Evolutionary conservation across 2,888 invertebrate species (phyloP).

Genomic region (Xanthorhoe spadicearia): DNA sequence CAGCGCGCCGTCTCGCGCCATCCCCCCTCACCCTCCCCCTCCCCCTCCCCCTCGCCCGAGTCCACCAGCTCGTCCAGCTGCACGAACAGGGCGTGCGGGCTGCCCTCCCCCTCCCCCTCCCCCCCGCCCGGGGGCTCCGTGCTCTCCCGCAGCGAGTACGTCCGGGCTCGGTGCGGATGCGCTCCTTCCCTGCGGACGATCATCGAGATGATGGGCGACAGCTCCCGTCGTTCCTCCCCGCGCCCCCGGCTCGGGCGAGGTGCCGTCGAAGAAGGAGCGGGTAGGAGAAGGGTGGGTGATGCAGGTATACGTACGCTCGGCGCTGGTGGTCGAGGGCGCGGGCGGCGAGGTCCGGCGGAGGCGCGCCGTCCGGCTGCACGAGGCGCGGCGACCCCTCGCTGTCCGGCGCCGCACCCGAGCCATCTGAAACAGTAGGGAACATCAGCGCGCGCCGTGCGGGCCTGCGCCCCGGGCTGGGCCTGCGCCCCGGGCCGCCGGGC

Average conservation of each 20-base stretch:
- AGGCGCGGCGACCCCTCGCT: conserved; percentile 46
- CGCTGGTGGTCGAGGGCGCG: conserved; percentile 73
- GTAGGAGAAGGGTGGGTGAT: background rate
- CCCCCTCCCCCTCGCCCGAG: too few species aligned
- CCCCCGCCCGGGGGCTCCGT: conserved; percentile 89
- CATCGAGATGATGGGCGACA: too few species aligned
- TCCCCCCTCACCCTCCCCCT: conserved; percentile 85
- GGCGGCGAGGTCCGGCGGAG: conserved; percentile 28
- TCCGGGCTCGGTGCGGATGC: too few species aligned
- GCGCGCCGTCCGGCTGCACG: conserved; percentile 65
- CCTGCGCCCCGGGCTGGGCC: background rate
- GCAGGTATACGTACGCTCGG: conserved; percentile 57
- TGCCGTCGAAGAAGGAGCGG: too few species aligned
- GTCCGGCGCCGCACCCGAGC: background rate
- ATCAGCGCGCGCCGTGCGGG: background rate
- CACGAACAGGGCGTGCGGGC: conserved; percentile 90
- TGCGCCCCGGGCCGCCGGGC: background rate
- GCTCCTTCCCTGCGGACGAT: too few species aligned
- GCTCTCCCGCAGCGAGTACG: background rate
- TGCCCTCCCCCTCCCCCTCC: conserved; percentile 86
- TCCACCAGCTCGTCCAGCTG: conserved; percentile 94
- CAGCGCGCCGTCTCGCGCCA: conserved; percentile 99
- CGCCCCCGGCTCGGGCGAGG: too few species aligned
- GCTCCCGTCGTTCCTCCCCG: too few species aligned
- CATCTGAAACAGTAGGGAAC: conserved; percentile 9